Base-by-base conservation (phyloP, 2,113 vertebrate species). In the Charadrius vociferus region DNA sequence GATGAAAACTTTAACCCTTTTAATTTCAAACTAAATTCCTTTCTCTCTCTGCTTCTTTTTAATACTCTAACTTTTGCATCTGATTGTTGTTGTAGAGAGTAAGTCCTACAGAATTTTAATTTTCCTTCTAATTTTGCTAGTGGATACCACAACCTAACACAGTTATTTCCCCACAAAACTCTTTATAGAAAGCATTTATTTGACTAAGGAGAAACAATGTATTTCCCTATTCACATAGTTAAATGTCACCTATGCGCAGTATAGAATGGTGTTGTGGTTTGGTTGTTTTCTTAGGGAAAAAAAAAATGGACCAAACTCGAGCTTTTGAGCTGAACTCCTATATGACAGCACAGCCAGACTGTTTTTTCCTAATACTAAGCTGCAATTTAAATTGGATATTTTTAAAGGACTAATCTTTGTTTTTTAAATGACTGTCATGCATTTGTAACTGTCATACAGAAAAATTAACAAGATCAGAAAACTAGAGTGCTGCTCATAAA, bases 31-130 rank as follows among this genome's bases (percentile, higher is more conserved):
- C 72, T 86, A 93, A 89, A 88, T 91, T 92, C 78, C 47, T 93
- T 93, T 94, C n/a, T 92, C 67, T 86, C 72, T 95, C 71, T 91
- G 91, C 89, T 97, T 61, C 78, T 71, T 88, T 80, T 86, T 95
- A 79, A 93, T 91, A 85, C 78, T 89, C 56, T 77, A 49, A 87
- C 53, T 91, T 85, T 79, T 67, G 85, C 43, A 72, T 92, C 90
- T 96, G 71, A 83, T 78, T 91, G 36, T 92, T 78, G 24, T 66
- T 89, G 88, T 94, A 95, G 61, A 92, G 91, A 93, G n/a, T 47
- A 92, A 65, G 82, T 70, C 82, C 47, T 88, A 32, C 41, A 52
- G 67, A 90, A 83, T 81, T 92, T 78, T 61, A 17, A 22, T 26
- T 30, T 93, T 66, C 45, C 20, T 81, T 94, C 26, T 79, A 12